Conservation (phyloP, 1,140 invertebrate genomes). For the Caenorhabditis briggsae region DNA sequence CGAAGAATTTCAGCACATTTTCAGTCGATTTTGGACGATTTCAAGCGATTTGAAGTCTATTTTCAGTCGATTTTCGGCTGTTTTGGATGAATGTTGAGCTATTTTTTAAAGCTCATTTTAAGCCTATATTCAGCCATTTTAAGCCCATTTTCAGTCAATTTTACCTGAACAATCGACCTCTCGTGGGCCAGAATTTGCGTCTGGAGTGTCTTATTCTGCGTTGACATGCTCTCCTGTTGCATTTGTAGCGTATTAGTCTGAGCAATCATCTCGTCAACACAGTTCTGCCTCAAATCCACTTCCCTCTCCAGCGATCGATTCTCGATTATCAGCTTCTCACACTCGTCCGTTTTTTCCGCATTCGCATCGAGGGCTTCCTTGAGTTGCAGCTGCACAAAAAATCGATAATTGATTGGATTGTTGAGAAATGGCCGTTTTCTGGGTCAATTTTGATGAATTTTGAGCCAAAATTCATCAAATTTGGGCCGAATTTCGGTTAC, state of each 20-base stretch:
- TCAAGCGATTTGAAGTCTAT: no score
- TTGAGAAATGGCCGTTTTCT: background rate
- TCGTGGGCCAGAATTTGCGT: background rate
- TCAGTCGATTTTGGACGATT: no score
- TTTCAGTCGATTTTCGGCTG: no score
- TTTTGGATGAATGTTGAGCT: no score
- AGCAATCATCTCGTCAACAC: conserved; percentile 59
- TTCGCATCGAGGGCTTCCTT: conserved; percentile 56
- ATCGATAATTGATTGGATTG: background rate
- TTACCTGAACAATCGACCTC: background rate
- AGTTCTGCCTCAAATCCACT: conserved; percentile 54
- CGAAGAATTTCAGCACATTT: no score
- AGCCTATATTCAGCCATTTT: no score
- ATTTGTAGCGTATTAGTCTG: conserved; percentile 54
- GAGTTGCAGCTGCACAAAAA: background rate
- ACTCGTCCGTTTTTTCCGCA: conserved; percentile 58
- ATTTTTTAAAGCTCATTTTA: no score
- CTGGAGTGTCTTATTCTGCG: background rate
- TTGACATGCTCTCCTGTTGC: conserved; percentile 23
- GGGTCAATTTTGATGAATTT: background rate
- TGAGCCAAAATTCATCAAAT: background rate
- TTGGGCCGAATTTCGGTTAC: background rate
- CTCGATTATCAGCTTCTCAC: conserved; percentile 37
- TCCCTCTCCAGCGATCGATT: conserved; percentile 45
- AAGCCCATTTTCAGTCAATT: no score